These are phyloP conservation scores for Sylvia borin DNA, from an alignment of 2,797 vertebrate species.

Conservation along the genomic window DNA sequence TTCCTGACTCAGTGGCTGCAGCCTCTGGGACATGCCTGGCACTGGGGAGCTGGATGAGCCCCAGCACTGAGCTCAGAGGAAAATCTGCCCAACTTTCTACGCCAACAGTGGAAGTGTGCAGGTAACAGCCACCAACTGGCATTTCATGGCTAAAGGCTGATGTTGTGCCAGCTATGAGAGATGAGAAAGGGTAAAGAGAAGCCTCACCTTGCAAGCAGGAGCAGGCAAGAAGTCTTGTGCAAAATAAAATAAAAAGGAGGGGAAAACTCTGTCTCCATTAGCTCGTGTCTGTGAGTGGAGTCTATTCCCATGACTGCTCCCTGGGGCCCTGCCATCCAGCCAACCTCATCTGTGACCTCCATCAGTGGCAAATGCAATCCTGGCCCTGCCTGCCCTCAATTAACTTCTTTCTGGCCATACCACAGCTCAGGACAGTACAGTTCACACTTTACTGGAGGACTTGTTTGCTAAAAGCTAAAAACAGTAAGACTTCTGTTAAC, in stretches of 20 bases:
- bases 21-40: background rate
- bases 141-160: background rate
- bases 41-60: background rate
- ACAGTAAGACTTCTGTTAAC: background rate
- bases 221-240: background rate
- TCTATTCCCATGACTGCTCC: background rate
- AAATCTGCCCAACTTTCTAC: accelerated
- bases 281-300: background rate
- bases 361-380: background rate
- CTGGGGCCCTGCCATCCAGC: background rate
- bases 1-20: background rate
- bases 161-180: background rate
- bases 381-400: background rate
- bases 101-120: accelerated
- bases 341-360: background rate
- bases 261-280: background rate
- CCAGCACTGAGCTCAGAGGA: background rate
- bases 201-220: background rate
- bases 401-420: background rate
- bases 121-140: background rate
- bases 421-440: background rate
- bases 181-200: background rate
- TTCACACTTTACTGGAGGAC: background rate
- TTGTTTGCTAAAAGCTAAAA: background rate
- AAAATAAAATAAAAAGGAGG: background rate